These are phyloP conservation scores for Dione vanillae DNA, from an alignment of 2,888 invertebrate genomes.

Conservation along the genomic window DNA sequence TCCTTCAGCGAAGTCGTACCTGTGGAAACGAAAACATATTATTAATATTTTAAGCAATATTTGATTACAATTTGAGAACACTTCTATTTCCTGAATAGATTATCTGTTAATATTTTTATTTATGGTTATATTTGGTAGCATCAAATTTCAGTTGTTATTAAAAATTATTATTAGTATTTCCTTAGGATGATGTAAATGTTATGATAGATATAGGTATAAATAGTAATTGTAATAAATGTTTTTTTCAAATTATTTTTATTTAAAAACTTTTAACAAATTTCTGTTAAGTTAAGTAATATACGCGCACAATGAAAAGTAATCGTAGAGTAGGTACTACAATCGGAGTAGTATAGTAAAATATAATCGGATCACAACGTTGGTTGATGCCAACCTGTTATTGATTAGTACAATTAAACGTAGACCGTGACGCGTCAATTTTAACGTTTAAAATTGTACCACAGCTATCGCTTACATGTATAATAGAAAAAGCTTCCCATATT, in stretches of 20 bases:
- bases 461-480: slow-evolving; percentile 49
- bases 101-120: neutral
- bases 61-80: neutral
- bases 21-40: slow-evolving; percentile 37
- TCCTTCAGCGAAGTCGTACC: slow-evolving; percentile 37
- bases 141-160: too few species aligned
- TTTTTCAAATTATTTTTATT: too few species aligned
- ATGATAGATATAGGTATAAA: too few species aligned
- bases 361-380: slow-evolving; percentile 26
- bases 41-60: neutral
- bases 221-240: too few species aligned
- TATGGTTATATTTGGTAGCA: too few species aligned
- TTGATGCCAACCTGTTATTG: slow-evolving; percentile 37
- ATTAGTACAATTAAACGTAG: slow-evolving; percentile 2
- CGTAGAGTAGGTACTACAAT: slow-evolving; percentile 14
- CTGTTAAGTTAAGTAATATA: neutral
- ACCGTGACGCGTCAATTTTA: slow-evolving; percentile 16
- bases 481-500: slow-evolving; percentile 61
- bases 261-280: neutral
- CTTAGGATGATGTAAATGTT: too few species aligned
- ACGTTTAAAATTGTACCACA: slow-evolving; percentile 31
- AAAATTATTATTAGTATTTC: too few species aligned
- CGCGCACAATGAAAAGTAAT: neutral
- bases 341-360: slow-evolving; percentile 11
- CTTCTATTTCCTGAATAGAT: neutral